Evolutionary conservation across 2,888 invertebrate genomes (phyloP).

Genomic region (Philereme transversata): DNA sequence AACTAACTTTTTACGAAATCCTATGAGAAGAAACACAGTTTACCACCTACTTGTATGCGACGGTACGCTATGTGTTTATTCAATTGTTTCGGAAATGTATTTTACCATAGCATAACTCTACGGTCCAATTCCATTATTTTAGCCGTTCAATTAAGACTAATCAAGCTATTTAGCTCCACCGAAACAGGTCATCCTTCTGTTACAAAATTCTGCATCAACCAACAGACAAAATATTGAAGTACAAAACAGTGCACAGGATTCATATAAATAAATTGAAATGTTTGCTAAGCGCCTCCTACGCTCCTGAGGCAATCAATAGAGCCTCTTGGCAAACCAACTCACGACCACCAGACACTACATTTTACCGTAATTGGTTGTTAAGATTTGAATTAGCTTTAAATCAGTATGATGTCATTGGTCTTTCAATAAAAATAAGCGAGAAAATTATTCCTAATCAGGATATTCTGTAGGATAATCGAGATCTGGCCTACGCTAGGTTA

Average conservation of each 20-base stretch:
- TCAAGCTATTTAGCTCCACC: conserved; percentile 42
- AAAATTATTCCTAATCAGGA: too few species aligned
- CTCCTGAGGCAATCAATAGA: conserved; percentile 13
- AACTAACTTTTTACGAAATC: too few species aligned
- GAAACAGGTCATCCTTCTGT: conserved; percentile 32
- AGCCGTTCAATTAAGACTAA: conserved; percentile 40
- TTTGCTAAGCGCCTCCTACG: conserved; percentile 23
- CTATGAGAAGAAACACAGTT: too few species aligned
- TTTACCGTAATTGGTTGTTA: conserved; percentile 20
- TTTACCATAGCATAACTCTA: too few species aligned
- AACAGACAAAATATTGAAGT: background rate
- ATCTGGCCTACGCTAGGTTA: too few species aligned
- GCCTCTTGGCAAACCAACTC: conserved; percentile 20
- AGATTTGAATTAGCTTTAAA: conserved; percentile 11
- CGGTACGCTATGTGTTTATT: too few species aligned
- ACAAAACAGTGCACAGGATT: conserved; percentile 1
- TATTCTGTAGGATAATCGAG: too few species aligned
- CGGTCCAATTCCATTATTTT: too few species aligned
- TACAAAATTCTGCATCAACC: too few species aligned
- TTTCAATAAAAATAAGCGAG: background rate
- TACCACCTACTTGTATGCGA: too few species aligned
- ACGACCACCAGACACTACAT: conserved; percentile 7
- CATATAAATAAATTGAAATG: conserved; percentile 13
- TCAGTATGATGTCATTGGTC: conserved; percentile 18
- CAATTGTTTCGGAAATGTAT: too few species aligned